These are phyloP conservation scores for Bothrops alternatus DNA, from an alignment of 2,797 vertebrate genomes.

Conservation along the genomic window DNA sequence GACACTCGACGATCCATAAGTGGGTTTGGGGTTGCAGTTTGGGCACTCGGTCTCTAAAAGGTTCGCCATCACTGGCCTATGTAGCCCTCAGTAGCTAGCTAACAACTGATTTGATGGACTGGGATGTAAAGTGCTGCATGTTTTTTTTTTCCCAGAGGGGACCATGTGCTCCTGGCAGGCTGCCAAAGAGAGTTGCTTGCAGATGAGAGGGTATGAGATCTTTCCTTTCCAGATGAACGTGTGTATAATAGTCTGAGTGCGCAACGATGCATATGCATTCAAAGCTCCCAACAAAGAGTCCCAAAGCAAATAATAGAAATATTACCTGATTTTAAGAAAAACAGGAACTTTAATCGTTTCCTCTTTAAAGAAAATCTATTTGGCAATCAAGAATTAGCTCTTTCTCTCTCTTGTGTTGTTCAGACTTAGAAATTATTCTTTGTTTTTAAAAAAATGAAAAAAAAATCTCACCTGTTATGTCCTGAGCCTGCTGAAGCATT, in stretches of 20 bases:
- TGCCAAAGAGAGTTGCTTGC: not conserved
- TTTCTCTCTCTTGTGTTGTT: not conserved
- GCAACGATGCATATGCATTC: not conserved
- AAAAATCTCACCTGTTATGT: not conserved
- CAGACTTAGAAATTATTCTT: not conserved
- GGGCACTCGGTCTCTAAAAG: too few species aligned
- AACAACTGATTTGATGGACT: not conserved
- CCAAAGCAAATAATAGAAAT: not conserved
- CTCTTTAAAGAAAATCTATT: not conserved
- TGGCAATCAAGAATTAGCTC: not conserved
- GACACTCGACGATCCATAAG: too few species aligned
- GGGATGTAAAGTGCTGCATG: not conserved
- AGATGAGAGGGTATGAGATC: not conserved
- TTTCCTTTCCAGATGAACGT: not conserved
- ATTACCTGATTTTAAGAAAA: not conserved
- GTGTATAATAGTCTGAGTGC: not conserved
- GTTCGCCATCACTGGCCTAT: not conserved
- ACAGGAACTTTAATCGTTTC: not conserved
- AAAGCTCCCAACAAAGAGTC: not conserved
- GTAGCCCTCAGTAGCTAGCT: not conserved
- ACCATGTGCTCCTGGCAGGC: not conserved
- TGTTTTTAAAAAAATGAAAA: not conserved
- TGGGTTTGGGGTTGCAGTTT: too few species aligned
- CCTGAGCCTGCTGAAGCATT: too few species aligned
- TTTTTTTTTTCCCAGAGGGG: not conserved